These are phyloP conservation scores for Pseudomyrmex pallidus DNA, from an alignment of 1,140 invertebrate genomes.

Conservation along the genomic window DNA sequence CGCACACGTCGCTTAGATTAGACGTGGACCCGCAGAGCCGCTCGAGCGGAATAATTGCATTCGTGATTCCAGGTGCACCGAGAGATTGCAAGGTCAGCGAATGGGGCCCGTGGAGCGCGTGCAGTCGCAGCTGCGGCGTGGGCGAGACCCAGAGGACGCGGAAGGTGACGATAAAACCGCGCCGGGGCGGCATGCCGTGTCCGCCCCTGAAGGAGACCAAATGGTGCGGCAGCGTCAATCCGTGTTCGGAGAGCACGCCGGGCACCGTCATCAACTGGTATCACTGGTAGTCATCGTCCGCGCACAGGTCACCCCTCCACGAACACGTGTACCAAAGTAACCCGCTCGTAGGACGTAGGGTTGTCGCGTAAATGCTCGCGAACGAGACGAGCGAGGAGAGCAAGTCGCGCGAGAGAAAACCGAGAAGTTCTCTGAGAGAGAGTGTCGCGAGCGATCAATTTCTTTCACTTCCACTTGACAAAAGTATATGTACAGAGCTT, in stretches of 20 bases:
- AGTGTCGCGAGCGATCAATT: constrained; percentile 12
- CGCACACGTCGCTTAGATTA: constrained; percentile 41
- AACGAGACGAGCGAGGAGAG: constrained; percentile 32
- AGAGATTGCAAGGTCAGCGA: constrained; percentile 94
- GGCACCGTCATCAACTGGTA: constrained; percentile 65
- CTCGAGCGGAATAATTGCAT: constrained; percentile 53
- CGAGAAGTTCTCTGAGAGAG: neutral
- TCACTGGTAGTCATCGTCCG: constrained; percentile 76
- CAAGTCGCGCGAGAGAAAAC: neutral
- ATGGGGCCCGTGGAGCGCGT: constrained; percentile 94
- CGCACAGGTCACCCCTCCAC: constrained; percentile 2
- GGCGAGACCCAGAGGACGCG: constrained; percentile 93
- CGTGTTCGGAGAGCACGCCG: constrained; percentile 84
- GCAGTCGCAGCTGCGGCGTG: constrained; percentile 94
- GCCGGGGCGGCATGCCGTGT: constrained; percentile 91
- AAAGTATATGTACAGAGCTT: too few species aligned
- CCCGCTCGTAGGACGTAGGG: constrained; percentile 33
- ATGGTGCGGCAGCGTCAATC: constrained; percentile 93
- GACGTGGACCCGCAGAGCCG: constrained; percentile 25
- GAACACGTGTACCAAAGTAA: constrained; percentile 58
- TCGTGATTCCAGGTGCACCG: constrained; percentile 84
- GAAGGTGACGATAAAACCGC: constrained; percentile 90
- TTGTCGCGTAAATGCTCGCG: neutral
- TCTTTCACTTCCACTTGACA: too few species aligned
- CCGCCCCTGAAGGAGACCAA: constrained; percentile 92